phyloP scores from a whole-genome alignment of 2,113 vertebrate species.

The Electrona antarctica region DNA sequence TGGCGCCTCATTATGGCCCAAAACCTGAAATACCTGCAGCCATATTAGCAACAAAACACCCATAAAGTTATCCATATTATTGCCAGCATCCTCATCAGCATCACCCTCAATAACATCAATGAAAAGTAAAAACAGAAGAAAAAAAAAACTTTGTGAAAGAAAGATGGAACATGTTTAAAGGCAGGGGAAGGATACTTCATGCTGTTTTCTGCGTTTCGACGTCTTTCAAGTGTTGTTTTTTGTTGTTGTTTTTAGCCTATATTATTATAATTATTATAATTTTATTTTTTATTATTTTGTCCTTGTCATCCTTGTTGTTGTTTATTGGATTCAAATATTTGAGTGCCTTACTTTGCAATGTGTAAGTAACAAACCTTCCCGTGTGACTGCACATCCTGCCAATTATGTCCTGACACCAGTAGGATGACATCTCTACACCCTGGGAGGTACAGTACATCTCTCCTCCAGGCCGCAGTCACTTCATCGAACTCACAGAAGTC shows the following conservation, averaged over 20 bases:
- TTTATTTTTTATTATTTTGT: constrained; percentile 76
- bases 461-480: constrained; percentile 68
- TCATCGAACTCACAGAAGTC: neutral
- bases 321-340: constrained; percentile 73
- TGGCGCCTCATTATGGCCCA: constrained; percentile 56
- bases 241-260: constrained; percentile 68
- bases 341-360: constrained; percentile 74
- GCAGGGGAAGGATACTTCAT: constrained; percentile 72
- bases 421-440: constrained; percentile 58
- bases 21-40: constrained; percentile 67
- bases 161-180: constrained; percentile 62
- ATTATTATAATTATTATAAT: constrained; percentile 78
- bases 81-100: constrained; percentile 39
- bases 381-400: constrained; percentile 78
- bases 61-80: constrained; percentile 36
- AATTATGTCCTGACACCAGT: constrained; percentile 66
- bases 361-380: constrained; percentile 73
- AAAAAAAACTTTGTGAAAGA: constrained; percentile 73
- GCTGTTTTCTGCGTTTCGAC: constrained; percentile 69
- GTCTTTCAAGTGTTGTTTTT: constrained; percentile 73
- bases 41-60: constrained; percentile 58
- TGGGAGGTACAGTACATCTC: constrained; percentile 20
- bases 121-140: constrained; percentile 43
- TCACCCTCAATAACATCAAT: constrained; percentile 47
- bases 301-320: constrained; percentile 67